phyloP scores from a whole-genome alignment of 2,888 invertebrate species.

The Sesia bembeciformis region DNA sequence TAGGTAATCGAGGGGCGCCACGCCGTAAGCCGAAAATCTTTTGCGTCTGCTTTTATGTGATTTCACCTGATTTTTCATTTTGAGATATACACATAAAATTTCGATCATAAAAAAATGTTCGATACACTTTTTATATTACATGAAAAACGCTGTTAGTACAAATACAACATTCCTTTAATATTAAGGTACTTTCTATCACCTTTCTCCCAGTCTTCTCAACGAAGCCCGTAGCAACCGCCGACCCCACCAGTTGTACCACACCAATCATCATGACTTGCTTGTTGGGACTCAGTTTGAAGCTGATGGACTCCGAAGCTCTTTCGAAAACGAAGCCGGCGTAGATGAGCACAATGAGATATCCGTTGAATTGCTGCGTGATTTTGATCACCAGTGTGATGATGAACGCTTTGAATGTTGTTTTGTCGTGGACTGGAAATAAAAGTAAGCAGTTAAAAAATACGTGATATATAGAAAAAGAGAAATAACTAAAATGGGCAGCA shows the following conservation, averaged over 20 bases:
- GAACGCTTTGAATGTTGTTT: conserved; percentile 56
- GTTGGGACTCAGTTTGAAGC: conserved; percentile 48
- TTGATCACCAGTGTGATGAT: conserved; percentile 59
- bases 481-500: too few relatives aligned
- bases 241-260: conserved; percentile 49
- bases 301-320: conserved; percentile 45
- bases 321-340: conserved; percentile 59
- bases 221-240: conserved; percentile 48
- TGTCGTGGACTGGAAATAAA: conserved; percentile 46
- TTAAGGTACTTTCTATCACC: conserved; percentile 20
- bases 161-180: too few relatives aligned
- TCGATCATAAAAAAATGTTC: too few relatives aligned
- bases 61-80: too few relatives aligned
- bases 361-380: conserved; percentile 62
- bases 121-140: too few relatives aligned
- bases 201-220: conserved; percentile 64
- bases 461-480: too few relatives aligned
- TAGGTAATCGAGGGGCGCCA: too few relatives aligned
- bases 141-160: too few relatives aligned
- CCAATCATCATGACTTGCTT: conserved; percentile 64
- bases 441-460: neutral
- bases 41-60: too few relatives aligned
- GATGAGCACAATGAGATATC: conserved; percentile 61
- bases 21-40: too few relatives aligned
- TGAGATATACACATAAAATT: too few relatives aligned